Conservation (phyloP, 64 coral and sea anemone species). For the Dendrophyllia cribrosa region DNA sequence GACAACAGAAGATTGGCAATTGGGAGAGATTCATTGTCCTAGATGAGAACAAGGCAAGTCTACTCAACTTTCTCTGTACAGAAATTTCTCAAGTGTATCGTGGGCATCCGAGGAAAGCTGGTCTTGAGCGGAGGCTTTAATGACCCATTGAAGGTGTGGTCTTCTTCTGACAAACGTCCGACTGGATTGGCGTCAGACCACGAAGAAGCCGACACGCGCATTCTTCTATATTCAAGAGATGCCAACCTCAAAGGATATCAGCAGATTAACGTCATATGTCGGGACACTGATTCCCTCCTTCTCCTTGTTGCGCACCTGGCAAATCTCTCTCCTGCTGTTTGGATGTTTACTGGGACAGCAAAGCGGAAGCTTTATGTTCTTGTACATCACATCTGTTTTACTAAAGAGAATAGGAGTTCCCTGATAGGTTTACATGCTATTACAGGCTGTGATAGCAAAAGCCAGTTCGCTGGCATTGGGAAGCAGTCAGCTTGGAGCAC, state of each 20-base stretch:
- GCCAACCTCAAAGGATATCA: constrained; percentile 51
- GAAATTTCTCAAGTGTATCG: too few relatives aligned
- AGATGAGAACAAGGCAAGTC: constrained; percentile 34
- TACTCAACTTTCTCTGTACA: too few relatives aligned
- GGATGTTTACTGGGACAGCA: too few relatives aligned
- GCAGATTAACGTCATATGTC: constrained; percentile 46
- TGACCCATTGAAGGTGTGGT: constrained; percentile 49
- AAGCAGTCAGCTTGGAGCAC: constrained; percentile 49
- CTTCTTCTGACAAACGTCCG: constrained; percentile 32
- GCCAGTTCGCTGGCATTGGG: constrained; percentile 68
- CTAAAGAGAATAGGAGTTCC: too few relatives aligned
- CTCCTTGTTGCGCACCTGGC: constrained; percentile 36
- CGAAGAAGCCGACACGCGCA: constrained; percentile 2
- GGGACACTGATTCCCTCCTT: constrained; percentile 62
- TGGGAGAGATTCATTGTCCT: constrained; percentile 50
- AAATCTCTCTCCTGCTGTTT: constrained; percentile 29
- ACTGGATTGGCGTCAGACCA: constrained; percentile 31
- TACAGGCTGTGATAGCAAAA: too few relatives aligned
- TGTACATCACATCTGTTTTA: too few relatives aligned
- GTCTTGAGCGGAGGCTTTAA: constrained; percentile 67
- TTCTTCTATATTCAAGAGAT: constrained; percentile 27
- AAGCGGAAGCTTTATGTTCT: too few relatives aligned
- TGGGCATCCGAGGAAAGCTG: too few relatives aligned
- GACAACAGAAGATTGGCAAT: constrained; percentile 31
- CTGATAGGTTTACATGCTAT: too few relatives aligned